Evolutionary conservation across 2,797 vertebrate species (phyloP), one percentile per base, ranked within the genome.

Genomic region (Thripadectes ignobilis): DNA sequence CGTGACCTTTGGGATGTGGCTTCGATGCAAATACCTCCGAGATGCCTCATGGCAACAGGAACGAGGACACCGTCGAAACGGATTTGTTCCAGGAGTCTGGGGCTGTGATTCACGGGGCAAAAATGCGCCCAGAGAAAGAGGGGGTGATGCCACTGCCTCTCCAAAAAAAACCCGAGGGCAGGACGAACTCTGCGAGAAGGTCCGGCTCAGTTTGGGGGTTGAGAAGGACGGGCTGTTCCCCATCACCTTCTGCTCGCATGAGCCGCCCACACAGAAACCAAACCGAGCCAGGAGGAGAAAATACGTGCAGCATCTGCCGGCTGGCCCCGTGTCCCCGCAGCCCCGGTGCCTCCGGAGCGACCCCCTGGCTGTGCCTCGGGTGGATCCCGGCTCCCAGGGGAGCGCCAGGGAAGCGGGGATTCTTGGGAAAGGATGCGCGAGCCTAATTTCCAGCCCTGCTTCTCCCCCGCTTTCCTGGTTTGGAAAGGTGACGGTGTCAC

Each of bases 251-350:
- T 97, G 97, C 90, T 98, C 96, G 91, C 85, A 93, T 97, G 96
- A 97, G 92, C 98, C 98, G 96, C 98, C 98, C 98, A 98, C 98
- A 74, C 98, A 98, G 92, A 97, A 98, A 97, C 96, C 97, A 97
- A 95, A 97, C 93, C 26, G 94, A 97, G 72, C 86, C 63, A 59
- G 86, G 96, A 91, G 92, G 73, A 96, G 90, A 94, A 94, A 97
- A 92, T 59, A 96, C 89, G 94, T 11, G 68, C 95, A 95, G 94
- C 94, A 93, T 94, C 97, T 95, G 92, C 79, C 71, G 84, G 81
- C 91, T 78, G 54, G 85, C 26, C 32, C 54, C 1, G 0, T 7
- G 71, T 30, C 62, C 34, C 1, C 0, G 8, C 83, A 72, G 24
- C 55, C 38, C 49, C 0, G 2, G 6, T 7, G 54, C 34, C 55